phyloP scores from a whole-genome alignment of 1,140 invertebrate genomes.

The Papilio machaon region DNA sequence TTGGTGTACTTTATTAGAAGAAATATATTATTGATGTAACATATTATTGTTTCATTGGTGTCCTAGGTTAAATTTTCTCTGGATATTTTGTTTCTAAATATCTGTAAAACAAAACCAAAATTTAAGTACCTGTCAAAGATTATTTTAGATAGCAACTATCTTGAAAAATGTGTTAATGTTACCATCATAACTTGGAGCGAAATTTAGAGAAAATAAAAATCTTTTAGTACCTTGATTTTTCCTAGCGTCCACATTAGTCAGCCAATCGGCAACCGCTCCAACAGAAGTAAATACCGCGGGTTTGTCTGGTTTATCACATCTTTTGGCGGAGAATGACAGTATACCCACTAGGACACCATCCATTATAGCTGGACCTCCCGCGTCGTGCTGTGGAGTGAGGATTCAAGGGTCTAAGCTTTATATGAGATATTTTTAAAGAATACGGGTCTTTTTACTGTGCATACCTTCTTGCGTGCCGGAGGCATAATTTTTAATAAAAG shows the following conservation, averaged over 20 bases:
- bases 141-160: too few relatives aligned
- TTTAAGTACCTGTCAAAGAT: neutral
- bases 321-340: constrained; percentile 68
- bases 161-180: neutral
- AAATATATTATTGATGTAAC: constrained; percentile 73
- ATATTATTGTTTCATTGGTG: constrained; percentile 65
- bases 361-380: constrained; percentile 68
- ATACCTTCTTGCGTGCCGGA: too few relatives aligned
- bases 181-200: neutral
- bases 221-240: constrained; percentile 41
- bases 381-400: constrained; percentile 59
- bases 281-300: constrained; percentile 69
- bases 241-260: constrained; percentile 52
- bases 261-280: constrained; percentile 55
- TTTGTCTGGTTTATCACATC: constrained; percentile 65
- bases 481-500: too few relatives aligned
- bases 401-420: neutral
- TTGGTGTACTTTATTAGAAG: constrained; percentile 76
- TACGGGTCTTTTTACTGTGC: too few relatives aligned
- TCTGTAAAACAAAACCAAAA: constrained; percentile 50
- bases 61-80: constrained; percentile 41
- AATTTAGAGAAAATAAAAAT: too few relatives aligned
- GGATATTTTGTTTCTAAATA: constrained; percentile 45
- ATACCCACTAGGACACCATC: constrained; percentile 61
- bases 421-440: neutral